Conservation (phyloP, 92 coral and sea anemone genomes). For the Siderastrea radians region DNA sequence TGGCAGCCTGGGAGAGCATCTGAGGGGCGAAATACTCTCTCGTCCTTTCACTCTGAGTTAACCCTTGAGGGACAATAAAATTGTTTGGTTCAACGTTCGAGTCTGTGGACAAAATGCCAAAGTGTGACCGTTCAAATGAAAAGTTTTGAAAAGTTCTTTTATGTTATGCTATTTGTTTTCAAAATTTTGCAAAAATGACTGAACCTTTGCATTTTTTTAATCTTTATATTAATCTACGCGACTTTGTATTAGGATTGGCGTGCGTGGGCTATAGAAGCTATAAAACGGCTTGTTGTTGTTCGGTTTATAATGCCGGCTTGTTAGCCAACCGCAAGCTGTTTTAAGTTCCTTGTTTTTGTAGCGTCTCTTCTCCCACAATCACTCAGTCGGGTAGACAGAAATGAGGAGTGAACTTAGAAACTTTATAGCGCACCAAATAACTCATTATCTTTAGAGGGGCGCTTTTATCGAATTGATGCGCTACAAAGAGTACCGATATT, state of each 20-base stretch:
- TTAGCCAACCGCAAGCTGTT: neutral
- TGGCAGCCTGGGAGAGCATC: constrained; percentile 16
- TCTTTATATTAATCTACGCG: neutral
- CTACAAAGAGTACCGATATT: constrained; percentile 47
- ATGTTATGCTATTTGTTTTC: no score
- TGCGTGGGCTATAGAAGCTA: neutral
- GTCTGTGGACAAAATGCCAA: no score
- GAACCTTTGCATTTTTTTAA: no score
- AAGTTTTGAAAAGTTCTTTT: no score
- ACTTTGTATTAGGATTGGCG: neutral
- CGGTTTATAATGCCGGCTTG: neutral
- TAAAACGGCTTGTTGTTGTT: neutral
- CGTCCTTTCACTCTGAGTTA: neutral
- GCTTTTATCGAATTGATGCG: constrained; percentile 25
- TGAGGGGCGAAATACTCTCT: neutral
- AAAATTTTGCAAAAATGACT: no score
- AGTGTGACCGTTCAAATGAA: no score
- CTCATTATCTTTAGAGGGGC: constrained; percentile 19
- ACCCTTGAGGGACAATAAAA: neutral
- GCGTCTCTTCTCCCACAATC: neutral
- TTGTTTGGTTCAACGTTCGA: no score
- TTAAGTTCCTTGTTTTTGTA: neutral
- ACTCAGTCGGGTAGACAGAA: neutral
- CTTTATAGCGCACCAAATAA: constrained; percentile 10
- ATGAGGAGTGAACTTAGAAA: constrained; percentile 1